Percentiles rank a stretch among this genome's conserved stretches.
Evolutionary conservation across 1,140 invertebrate genomes (phyloP).

Genomic region (Cyrtorhinus lividipennis): DNA sequence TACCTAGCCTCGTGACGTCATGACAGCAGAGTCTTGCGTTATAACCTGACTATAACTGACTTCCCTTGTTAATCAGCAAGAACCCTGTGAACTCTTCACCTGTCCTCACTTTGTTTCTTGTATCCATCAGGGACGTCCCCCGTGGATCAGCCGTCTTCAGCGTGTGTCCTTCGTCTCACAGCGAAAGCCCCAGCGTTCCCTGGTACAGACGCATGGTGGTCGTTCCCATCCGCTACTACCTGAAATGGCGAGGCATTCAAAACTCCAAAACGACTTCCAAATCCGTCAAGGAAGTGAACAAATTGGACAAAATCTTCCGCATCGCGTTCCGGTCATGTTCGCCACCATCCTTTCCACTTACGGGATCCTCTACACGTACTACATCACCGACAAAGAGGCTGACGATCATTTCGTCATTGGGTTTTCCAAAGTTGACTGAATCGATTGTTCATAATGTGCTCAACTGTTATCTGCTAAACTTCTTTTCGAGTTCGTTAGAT

Average conservation of each 20-base stretch:
- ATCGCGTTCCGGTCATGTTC: slow-evolving; percentile 19
- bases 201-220: slow-evolving; percentile 7
- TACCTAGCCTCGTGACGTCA: too few species aligned
- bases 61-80: too few species aligned
- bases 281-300: slow-evolving; percentile 29
- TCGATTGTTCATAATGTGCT: too few species aligned
- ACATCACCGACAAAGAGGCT: slow-evolving; percentile 19
- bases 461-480: too few species aligned
- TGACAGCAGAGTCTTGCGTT: too few species aligned
- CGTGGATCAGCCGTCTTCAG: background rate
- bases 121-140: slow-evolving; percentile 1
- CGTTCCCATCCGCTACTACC: slow-evolving; percentile 12
- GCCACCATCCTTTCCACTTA: slow-evolving; percentile 12
- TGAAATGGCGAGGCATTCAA: slow-evolving; percentile 5
- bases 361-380: slow-evolving; percentile 20
- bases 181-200: background rate
- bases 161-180: background rate
- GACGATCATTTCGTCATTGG: slow-evolving; percentile 1
- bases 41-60: too few species aligned
- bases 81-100: too few species aligned
- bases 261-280: slow-evolving; percentile 17
- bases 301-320: slow-evolving; percentile 33
- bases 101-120: background rate
- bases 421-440: background rate
- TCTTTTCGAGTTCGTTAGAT: too few species aligned